Evolutionary conservation across 1,140 invertebrate species (phyloP).

Genomic region (Antheraea pernyi): DNA sequence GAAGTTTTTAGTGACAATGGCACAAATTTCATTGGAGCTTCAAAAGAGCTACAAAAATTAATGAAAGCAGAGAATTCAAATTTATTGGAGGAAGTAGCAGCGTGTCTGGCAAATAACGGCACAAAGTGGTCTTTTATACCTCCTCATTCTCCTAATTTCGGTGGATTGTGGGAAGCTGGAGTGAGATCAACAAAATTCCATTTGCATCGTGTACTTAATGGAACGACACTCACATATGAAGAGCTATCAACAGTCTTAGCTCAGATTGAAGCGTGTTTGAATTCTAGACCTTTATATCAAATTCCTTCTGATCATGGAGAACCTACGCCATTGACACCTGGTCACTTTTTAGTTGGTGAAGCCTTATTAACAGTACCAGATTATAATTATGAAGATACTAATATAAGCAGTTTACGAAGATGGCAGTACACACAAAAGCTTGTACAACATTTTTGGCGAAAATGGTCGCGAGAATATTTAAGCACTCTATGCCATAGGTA

Average conservation of each 20-base stretch:
- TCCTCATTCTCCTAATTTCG: background rate
- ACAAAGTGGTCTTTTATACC: conserved; percentile 4
- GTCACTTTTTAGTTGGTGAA: too few relatives aligned
- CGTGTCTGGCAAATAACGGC: background rate
- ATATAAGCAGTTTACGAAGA: too few relatives aligned
- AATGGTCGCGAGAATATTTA: too few relatives aligned
- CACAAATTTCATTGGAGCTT: conserved; percentile 4
- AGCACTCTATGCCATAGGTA: too few relatives aligned
- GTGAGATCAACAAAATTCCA: conserved; percentile 3
- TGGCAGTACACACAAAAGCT: too few relatives aligned
- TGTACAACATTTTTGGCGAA: too few relatives aligned
- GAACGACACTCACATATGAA: too few relatives aligned
- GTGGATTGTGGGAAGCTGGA: background rate
- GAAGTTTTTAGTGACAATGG: conserved; percentile 4
- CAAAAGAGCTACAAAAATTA: background rate
- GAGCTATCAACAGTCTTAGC: background rate
- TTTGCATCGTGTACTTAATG: background rate
- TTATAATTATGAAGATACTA: too few relatives aligned
- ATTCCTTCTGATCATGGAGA: too few relatives aligned
- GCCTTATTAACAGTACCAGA: too few relatives aligned
- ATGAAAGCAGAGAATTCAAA: background rate
- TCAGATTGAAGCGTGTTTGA: background rate
- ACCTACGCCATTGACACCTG: too few relatives aligned
- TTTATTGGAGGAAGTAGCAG: background rate
- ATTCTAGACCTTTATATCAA: too few relatives aligned